Evolutionary conservation across 2,888 invertebrate species (phyloP).

Genomic region (Dasysyrphus albostriatus): DNA sequence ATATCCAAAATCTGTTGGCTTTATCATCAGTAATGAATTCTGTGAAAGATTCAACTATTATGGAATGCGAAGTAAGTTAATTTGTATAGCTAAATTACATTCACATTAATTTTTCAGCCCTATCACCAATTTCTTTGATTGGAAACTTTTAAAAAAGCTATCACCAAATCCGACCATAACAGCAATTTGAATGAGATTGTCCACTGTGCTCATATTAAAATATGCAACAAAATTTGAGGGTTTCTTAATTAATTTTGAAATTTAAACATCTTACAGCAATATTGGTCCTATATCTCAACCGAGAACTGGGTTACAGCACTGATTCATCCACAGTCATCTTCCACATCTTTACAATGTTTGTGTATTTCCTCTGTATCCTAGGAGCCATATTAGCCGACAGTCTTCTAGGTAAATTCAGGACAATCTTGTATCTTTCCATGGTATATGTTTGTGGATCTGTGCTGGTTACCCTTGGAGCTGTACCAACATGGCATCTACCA

Average conservation of each 20-base stretch:
- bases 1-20: slow-evolving; percentile 91
- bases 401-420: slow-evolving; percentile 91
- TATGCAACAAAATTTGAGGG: no score
- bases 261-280: slow-evolving; percentile 86
- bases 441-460: slow-evolving; percentile 90
- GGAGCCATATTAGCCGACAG: slow-evolving; percentile 93
- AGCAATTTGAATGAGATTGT: no score
- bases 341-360: slow-evolving; percentile 89
- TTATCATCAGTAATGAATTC: slow-evolving; percentile 97
- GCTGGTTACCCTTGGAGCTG: slow-evolving; percentile 86
- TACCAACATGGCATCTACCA: slow-evolving; percentile 85
- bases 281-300: slow-evolving; percentile 89
- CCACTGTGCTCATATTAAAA: no score
- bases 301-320: slow-evolving; percentile 87
- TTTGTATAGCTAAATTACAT: no score
- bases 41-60: slow-evolving; percentile 98
- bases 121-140: no score
- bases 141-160: no score
- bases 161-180: no score
- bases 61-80: slow-evolving; percentile 94
- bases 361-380: slow-evolving; percentile 90
- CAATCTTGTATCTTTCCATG: slow-evolving; percentile 89
- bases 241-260: background rate
- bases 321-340: slow-evolving; percentile 89
- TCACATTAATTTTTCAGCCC: no score